Base-by-base conservation (phyloP, 2,113 vertebrate species). In the Sinocyclocheilus grahami region DNA sequence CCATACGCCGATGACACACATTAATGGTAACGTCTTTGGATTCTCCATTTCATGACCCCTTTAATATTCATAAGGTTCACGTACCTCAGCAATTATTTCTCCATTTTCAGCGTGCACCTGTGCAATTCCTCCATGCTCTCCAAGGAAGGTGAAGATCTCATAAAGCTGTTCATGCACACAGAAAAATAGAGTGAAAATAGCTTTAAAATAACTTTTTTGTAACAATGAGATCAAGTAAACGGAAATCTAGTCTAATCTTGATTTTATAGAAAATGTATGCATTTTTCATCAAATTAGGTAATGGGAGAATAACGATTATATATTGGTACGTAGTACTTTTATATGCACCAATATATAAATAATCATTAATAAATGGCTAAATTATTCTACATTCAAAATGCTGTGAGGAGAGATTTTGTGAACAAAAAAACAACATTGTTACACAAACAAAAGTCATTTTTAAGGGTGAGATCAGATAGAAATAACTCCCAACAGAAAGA, bases 21-120 rank as follows among this genome's bases (percentile, higher is more conserved):
- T 55, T 55, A 55, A 55, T 18, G 51, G 51, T 53, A 4, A 53
- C 13, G 13, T 51, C 55, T 58, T 58, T 58, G 2, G 2, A 58
- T 58, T 55, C 16, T 55, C 53, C 14, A 55, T 20, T 53, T 58
- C 58, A 60, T 22, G 8, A 60, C 7, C 7, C 3, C 20, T 60
- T 22, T 60, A 22, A 60, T 60, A 60, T 62, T 62, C 58, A 62
- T n/a, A 62, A 22, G 22, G 22, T 62, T 22, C 58, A n/a, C 58
- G 9, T 93, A 99, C 98, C 97, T 99, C 97, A 39, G 97, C 97
- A 67, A 99, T 97, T 93, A 99, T 98, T 85, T 99, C 98, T 1
- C 98, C 98, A 0, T 99, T 99, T 90, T 99, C 98, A 27, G 97
- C 98, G 16, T 99, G 98, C 91, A 99, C 97, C 93, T 99, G 97